phyloP scores from a whole-genome alignment of 2,113 vertebrate genomes.

The Raphicerus campestris region DNA sequence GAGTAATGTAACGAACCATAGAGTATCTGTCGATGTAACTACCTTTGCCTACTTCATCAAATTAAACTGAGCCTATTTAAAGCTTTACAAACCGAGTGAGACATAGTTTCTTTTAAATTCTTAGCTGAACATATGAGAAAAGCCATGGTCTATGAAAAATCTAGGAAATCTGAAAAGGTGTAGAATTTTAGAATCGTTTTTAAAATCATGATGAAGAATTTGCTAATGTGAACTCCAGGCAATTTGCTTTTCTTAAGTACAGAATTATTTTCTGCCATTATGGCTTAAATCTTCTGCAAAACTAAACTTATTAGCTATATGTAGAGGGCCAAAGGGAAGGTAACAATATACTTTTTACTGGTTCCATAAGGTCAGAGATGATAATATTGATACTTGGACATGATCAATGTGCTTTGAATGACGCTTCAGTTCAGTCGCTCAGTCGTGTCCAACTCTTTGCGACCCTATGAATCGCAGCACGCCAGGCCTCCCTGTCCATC shows the following conservation, averaged over 20 bases:
- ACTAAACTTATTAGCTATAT: not conserved
- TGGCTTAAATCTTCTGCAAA: not conserved
- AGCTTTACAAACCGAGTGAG: slow-evolving; percentile 35
- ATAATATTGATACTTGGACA: not conserved
- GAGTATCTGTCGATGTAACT: slow-evolving; percentile 25
- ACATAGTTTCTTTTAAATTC: slow-evolving; percentile 50
- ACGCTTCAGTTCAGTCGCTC: not conserved
- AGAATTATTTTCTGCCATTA: not conserved
- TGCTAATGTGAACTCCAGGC: not conserved
- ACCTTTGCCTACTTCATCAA: slow-evolving; percentile 38
- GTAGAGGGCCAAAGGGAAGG: not conserved
- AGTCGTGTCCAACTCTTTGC: too few relatives aligned
- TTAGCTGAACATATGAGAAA: slow-evolving; percentile 46
- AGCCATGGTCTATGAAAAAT: slow-evolving; percentile 33
- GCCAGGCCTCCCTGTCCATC: too few relatives aligned
- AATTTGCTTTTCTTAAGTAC: slow-evolving; percentile 30
- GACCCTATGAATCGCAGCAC: too few relatives aligned
- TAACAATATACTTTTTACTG: not conserved
- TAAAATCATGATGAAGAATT: slow-evolving; percentile 32
- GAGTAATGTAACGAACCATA: slow-evolving; percentile 41
- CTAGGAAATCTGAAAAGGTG: not conserved
- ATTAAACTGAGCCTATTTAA: slow-evolving; percentile 53
- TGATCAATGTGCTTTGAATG: not conserved
- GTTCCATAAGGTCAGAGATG: not conserved
- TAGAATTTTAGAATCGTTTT: slow-evolving; percentile 33